Evolutionary conservation across 1,140 invertebrate genomes (phyloP).

Genomic region (Drosophila setifemur): DNA sequence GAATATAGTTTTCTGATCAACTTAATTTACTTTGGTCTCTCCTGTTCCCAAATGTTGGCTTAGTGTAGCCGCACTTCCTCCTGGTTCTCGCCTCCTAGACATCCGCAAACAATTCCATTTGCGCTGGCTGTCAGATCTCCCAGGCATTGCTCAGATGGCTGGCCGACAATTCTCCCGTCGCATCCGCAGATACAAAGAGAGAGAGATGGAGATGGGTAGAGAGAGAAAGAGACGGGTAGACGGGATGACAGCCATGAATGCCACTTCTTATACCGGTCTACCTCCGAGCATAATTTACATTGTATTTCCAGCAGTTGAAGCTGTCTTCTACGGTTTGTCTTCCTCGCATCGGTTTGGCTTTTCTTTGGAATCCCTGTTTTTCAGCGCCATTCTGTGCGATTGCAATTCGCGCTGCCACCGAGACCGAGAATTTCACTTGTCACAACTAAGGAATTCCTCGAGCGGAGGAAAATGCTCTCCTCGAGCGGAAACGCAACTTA

Average conservation of each 20-base stretch:
- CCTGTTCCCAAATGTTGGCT: not conserved
- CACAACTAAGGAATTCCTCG: constrained; percentile 13
- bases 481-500: constrained; percentile 16
- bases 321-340: constrained; percentile 44
- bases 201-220: constrained; percentile 26
- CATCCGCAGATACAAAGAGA: constrained; percentile 3
- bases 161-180: constrained; percentile 49
- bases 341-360: not conserved
- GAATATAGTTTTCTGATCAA: too few species aligned
- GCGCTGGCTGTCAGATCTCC: constrained; percentile 54
- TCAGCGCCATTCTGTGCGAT: not conserved
- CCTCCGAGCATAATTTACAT: constrained; percentile 70
- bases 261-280: constrained; percentile 61
- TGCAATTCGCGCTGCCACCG: constrained; percentile 5
- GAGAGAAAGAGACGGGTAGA: not conserved
- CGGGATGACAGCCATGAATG: constrained; percentile 65
- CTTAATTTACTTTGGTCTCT: not conserved
- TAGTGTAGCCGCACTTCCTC: not conserved
- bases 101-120: constrained; percentile 67
- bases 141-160: constrained; percentile 53
- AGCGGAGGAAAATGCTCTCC: not conserved
- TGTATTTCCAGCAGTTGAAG: constrained; percentile 38
- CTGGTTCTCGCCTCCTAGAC: not conserved
- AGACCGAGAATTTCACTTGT: constrained; percentile 20
- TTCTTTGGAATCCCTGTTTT: not conserved